A percentile compares a stretch with the other conserved stretches of the same genome.
Conservation (phyloP, 2,113 vertebrate species). For the Macquaria ambigua region DNA sequence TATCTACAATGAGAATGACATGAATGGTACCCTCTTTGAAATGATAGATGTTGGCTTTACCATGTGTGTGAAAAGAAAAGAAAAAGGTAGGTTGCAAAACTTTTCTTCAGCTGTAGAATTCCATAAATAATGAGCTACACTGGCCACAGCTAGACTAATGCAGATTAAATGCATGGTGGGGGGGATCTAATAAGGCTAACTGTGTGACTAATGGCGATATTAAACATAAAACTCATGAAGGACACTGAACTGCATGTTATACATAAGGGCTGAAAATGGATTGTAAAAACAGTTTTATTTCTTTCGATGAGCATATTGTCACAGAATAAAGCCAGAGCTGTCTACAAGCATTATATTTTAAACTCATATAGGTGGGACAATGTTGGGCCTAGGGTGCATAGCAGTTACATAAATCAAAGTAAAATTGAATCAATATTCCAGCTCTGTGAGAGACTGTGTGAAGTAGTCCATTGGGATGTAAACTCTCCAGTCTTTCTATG, state of each 20-base stretch:
- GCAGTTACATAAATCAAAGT: constrained; percentile 68
- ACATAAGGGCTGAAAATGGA: not conserved
- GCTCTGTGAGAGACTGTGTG: constrained; percentile 29
- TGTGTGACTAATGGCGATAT: constrained; percentile 24
- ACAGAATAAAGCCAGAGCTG: not conserved
- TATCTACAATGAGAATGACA: not conserved
- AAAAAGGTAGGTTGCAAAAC: not conserved
- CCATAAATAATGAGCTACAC: not conserved
- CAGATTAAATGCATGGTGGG: constrained; percentile 13
- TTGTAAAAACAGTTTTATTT: constrained; percentile 10
- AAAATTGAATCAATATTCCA: constrained; percentile 67
- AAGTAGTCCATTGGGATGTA: constrained; percentile 37
- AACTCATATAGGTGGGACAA: not conserved
- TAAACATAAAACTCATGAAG: not conserved
- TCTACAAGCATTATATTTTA: not conserved
- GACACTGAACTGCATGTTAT: not conserved
- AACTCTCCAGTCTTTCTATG: constrained; percentile 21
- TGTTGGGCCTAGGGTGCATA: not conserved
- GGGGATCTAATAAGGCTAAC: not conserved
- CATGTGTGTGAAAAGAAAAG: not conserved
- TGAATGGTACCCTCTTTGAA: not conserved
- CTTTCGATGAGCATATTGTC: not conserved
- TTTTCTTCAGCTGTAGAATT: not conserved
- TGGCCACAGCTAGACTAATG: not conserved
- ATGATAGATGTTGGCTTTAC: not conserved